Percentiles rank a stretch among this genome's conserved stretches.
phyloP scores from a whole-genome alignment of 2,888 invertebrate genomes.

The Pediacus dermestoides region DNA sequence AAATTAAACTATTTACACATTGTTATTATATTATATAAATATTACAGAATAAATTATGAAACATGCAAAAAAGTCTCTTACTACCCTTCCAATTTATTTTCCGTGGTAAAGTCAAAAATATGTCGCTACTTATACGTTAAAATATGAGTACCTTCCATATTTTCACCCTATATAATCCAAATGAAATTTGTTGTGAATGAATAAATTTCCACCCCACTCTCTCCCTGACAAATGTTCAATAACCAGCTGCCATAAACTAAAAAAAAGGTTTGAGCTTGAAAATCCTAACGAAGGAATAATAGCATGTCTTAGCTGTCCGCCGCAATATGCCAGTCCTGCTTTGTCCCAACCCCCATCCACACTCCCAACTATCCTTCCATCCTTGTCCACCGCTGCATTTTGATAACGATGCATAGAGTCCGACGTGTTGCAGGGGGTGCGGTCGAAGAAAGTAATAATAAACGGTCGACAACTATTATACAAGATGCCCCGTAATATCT shows the following conservation, averaged over 20 bases:
- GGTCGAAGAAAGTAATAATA: conserved; percentile 24
- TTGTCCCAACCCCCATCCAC: conserved; percentile 8
- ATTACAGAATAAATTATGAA: no score
- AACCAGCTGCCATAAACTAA: conserved; percentile 22
- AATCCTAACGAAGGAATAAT: conserved; percentile 31
- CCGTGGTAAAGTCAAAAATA: no score
- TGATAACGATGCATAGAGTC: conserved; percentile 11
- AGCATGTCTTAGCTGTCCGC: conserved; percentile 27
- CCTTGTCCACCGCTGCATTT: background rate
- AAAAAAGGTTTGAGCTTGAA: conserved; percentile 20
- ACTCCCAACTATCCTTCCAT: conserved; percentile 1
- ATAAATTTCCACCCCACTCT: no score
- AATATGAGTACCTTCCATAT: no score
- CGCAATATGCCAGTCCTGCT: conserved; percentile 26
- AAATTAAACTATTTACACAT: no score
- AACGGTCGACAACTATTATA: conserved; percentile 33
- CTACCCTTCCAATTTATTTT: no score
- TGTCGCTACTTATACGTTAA: no score
- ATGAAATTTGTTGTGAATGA: no score
- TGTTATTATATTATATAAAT: no score
- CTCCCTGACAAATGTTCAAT: conserved; percentile 18
- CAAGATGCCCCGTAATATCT: conserved; percentile 32
- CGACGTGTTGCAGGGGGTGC: conserved; percentile 16
- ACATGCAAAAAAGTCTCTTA: no score
- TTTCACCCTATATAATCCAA: no score